Base-by-base conservation (phyloP, 2,797 vertebrate species). In the Eospalax fontanierii region DNA sequence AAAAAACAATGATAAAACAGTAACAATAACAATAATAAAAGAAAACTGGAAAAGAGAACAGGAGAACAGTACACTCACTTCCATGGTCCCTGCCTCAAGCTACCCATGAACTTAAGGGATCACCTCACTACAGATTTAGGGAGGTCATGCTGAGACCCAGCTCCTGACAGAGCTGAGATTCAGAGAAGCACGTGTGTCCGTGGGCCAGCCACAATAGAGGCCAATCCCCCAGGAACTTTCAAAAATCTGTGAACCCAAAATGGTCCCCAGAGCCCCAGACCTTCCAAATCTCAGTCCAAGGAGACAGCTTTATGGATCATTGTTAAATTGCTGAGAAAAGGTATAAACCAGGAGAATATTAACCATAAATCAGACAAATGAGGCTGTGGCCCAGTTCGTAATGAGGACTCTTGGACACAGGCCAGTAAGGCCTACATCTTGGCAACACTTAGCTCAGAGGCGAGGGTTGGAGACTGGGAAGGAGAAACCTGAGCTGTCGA, bases 281-380 rank as follows among this genome's bases (percentile, higher is more conserved):
- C 90, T 96, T 95, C 86, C 88, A 91, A 91, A 85, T 90, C 93
- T 78, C 88, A 87, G 87, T 57, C 87, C 89, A 61, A 83, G 74
- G 63, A 97, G 94, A 94, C 93, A 91, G 94, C 68, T 95, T 97
- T 92, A 96, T 94, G 95, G 93, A 68, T 96, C 96, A 88, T 97
- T 85, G 93, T 93, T 94, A 97, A 97, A 96, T 59, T 96, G 93
- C 93, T 90, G 84, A 96, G 95, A 93, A 96, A 94, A 96, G 92
- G 86, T 87, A 93, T 86, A 94, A 97, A 89, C 76, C 92, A 54
- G 93, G 63, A 95, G 94, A 93, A 91, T 83, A 88, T 85, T 57
- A 95, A 89, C 87, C 92, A 96, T 97, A 92, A 95, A 97, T 96
- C 97, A 96, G 74, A 87, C 76, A 94, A 96, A 96, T 73, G 84